Percentiles rank a stretch among this genome's conserved stretches.
Conservation (phyloP, 2,797 vertebrate genomes). For the Chelon auratus region DNA sequence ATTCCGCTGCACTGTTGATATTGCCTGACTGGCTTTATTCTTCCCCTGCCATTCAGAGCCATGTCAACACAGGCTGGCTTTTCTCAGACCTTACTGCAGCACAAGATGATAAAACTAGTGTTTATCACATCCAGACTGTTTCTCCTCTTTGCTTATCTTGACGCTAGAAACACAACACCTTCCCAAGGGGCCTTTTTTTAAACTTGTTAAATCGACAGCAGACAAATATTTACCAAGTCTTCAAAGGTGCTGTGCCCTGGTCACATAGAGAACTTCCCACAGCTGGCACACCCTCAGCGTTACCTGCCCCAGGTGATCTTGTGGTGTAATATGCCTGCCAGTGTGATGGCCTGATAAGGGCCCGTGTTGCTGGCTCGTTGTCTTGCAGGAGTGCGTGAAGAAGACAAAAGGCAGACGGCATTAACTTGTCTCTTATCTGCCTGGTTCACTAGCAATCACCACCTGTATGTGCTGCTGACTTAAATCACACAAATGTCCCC, state of each 20-base stretch:
- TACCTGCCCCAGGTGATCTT: conserved; percentile 67
- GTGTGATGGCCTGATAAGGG: conserved; percentile 72
- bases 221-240: conserved; percentile 75
- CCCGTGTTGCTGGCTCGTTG: conserved; percentile 67
- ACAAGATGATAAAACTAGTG: conserved; percentile 42
- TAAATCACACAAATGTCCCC: conserved; percentile 31
- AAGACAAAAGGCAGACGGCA: conserved; percentile 82
- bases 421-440: conserved; percentile 81
- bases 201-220: conserved; percentile 65
- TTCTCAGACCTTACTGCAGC: conserved; percentile 31
- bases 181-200: conserved; percentile 31
- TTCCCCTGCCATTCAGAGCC: conserved; percentile 17
- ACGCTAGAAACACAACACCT: conserved; percentile 52
- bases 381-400: conserved; percentile 76
- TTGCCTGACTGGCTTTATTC: neutral
- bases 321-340: conserved; percentile 53
- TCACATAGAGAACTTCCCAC: conserved; percentile 51
- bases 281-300: conserved; percentile 58
- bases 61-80: conserved; percentile 40
- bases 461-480: conserved; percentile 62
- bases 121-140: conserved; percentile 54
- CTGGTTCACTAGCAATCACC: conserved; percentile 54
- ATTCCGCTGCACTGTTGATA: neutral
- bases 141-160: conserved; percentile 52
- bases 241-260: conserved; percentile 60